phyloP scores from a whole-genome alignment of 2,888 invertebrate genomes.

The Oscheius myriophilus region DNA sequence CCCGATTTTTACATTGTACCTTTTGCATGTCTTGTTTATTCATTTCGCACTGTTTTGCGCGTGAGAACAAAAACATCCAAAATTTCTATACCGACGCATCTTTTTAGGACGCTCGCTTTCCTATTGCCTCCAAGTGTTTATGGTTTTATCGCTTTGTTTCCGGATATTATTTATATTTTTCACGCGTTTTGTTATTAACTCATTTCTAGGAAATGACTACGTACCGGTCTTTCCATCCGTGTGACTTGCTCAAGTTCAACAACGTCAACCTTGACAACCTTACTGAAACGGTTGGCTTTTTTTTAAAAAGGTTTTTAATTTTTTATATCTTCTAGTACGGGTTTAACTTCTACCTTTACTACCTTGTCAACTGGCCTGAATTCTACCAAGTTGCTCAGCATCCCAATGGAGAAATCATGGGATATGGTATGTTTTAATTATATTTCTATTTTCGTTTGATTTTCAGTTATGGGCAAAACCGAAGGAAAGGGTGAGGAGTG shows the following conservation, averaged over 20 bases:
- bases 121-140: neutral
- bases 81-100: too few species aligned
- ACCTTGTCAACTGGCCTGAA: slow-evolving; percentile 97
- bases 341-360: slow-evolving; percentile 89
- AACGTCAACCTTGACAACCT: slow-evolving; percentile 87
- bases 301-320: neutral
- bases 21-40: too few species aligned
- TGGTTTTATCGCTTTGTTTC: neutral
- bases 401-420: slow-evolving; percentile 95
- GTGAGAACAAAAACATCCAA: too few species aligned
- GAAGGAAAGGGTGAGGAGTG: slow-evolving; percentile 94
- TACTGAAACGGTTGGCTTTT: slow-evolving; percentile 83
- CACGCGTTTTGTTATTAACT: neutral
- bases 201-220: slow-evolving; percentile 43
- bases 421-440: slow-evolving; percentile 84
- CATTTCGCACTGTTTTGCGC: too few species aligned
- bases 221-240: slow-evolving; percentile 54
- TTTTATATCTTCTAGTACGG: slow-evolving; percentile 71
- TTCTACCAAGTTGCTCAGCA: slow-evolving; percentile 97
- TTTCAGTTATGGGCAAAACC: slow-evolving; percentile 95
- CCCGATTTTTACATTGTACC: too few species aligned
- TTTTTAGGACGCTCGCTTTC: neutral
- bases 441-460: neutral
- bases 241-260: slow-evolving; percentile 63
- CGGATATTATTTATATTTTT: neutral